A percentile compares a stretch with the other conserved stretches of the same genome.
Evolutionary conservation across 2,797 vertebrate species (phyloP).

Genomic region (Falco naumanni): DNA sequence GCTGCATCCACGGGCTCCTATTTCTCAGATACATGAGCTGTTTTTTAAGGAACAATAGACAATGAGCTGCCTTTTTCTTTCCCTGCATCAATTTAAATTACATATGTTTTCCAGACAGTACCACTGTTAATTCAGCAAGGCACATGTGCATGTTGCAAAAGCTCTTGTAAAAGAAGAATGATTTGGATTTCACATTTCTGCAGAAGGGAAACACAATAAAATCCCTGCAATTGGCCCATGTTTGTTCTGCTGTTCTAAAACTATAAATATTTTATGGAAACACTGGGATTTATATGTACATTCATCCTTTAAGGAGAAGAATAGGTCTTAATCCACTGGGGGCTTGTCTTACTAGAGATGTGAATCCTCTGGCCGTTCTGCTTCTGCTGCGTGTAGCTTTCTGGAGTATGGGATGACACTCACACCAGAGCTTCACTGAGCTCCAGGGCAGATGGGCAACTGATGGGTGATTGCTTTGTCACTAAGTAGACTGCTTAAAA

Average conservation of each 20-base stretch:
- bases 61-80: conserved; percentile 36
- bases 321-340: conserved; percentile 53
- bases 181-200: conserved; percentile 75
- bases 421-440: neutral
- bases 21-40: conserved; percentile 13
- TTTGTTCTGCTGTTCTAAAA: conserved; percentile 59
- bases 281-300: conserved; percentile 54
- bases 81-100: conserved; percentile 68
- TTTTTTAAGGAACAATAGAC: conserved; percentile 54
- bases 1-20: neutral
- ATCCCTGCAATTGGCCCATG: conserved; percentile 59
- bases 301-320: conserved; percentile 72
- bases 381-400: neutral
- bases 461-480: neutral
- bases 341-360: conserved; percentile 34
- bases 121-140: conserved; percentile 70
- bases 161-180: conserved; percentile 71
- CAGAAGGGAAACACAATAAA: conserved; percentile 71
- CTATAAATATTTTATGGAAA: conserved; percentile 71
- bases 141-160: conserved; percentile 73
- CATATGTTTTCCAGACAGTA: conserved; percentile 76
- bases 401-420: neutral
- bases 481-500: conserved; percentile 17
- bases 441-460: neutral
- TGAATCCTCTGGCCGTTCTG: conserved; percentile 41